phyloP scores from a whole-genome alignment of 1,140 invertebrate genomes.

The Drosophila athabasca region DNA sequence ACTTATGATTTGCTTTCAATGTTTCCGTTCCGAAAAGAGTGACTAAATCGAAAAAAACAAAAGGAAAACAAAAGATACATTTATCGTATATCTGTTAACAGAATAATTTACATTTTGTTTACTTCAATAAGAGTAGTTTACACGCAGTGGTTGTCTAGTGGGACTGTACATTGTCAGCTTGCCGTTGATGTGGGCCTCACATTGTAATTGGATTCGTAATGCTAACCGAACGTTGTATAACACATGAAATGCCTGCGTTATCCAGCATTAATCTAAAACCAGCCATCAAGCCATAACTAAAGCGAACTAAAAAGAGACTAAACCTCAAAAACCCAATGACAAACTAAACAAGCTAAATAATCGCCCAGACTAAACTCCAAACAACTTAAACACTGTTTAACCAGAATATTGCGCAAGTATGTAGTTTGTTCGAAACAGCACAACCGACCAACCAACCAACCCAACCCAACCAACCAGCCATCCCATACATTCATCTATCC shows the following conservation, averaged over 20 bases:
- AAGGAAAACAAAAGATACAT: slow-evolving; percentile 30
- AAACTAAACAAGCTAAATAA: slow-evolving; percentile 68
- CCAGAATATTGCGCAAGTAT: slow-evolving; percentile 83
- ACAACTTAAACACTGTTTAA: slow-evolving; percentile 74
- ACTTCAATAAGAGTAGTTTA: slow-evolving; percentile 84
- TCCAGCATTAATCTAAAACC: slow-evolving; percentile 47
- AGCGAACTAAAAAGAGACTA: slow-evolving; percentile 56
- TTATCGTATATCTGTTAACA: background rate
- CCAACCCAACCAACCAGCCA: background rate
- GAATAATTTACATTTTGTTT: slow-evolving; percentile 70
- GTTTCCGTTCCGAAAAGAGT: slow-evolving; percentile 63
- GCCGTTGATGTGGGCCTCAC: slow-evolving; percentile 88
- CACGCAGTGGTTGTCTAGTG: slow-evolving; percentile 84
- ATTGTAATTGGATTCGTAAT: slow-evolving; percentile 83
- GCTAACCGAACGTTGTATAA: slow-evolving; percentile 76
- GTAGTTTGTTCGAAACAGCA: slow-evolving; percentile 77
- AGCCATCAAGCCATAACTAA: slow-evolving; percentile 37
- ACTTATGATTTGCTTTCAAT: slow-evolving; percentile 75
- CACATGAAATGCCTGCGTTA: slow-evolving; percentile 46
- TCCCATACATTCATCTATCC: background rate
- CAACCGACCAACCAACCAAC: background rate
- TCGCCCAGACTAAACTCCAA: slow-evolving; percentile 68
- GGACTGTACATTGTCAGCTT: slow-evolving; percentile 87
- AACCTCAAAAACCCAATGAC: slow-evolving; percentile 19
- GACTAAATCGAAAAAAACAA: slow-evolving; percentile 49